Evolutionary conservation across 2,113 vertebrate genomes (phyloP).

Genomic region (Heterochromis multidens): DNA sequence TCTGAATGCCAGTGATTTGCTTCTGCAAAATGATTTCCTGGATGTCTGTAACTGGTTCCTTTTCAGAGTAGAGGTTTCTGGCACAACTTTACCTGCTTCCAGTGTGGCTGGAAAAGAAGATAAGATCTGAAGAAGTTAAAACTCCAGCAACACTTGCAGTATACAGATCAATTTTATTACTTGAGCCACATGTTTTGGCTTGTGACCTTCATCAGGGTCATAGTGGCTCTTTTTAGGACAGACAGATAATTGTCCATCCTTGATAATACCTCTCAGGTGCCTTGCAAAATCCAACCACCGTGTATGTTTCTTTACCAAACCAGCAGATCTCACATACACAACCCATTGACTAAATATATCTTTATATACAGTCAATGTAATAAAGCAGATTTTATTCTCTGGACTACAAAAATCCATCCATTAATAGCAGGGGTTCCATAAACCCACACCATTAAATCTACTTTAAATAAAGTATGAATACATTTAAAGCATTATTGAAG

Average conservation of each 20-base stretch:
- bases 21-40: neutral
- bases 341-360: neutral
- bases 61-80: neutral
- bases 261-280: neutral
- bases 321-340: neutral
- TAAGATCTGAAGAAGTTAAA: neutral
- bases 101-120: neutral
- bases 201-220: neutral
- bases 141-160: neutral
- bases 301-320: neutral
- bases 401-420: too few species aligned
- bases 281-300: neutral
- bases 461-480: neutral
- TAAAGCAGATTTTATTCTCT: too few species aligned
- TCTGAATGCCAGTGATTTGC: neutral
- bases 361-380: too few species aligned
- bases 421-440: too few species aligned
- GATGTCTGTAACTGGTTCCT: neutral
- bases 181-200: neutral
- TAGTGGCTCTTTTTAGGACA: neutral
- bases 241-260: neutral
- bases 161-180: too few species aligned
- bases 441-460: neutral
- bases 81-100: neutral
- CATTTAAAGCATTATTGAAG: neutral